Evolutionary conservation across 2,888 invertebrate species (phyloP).

Genomic region (Ditula angustiorana): DNA sequence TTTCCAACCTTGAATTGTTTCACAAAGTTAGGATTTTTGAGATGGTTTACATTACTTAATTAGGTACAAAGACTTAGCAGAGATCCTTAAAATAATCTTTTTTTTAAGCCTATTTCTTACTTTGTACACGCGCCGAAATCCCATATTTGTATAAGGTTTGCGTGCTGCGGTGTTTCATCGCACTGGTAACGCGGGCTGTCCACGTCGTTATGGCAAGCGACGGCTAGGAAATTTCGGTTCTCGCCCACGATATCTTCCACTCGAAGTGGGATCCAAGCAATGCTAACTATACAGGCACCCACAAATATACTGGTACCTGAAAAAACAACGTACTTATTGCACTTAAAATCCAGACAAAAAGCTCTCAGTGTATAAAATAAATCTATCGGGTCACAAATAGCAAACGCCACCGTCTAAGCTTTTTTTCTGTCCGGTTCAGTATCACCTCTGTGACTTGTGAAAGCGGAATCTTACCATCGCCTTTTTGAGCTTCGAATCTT

Average conservation of each 20-base stretch:
- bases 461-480: conserved; percentile 42
- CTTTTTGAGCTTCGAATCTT: conserved; percentile 52
- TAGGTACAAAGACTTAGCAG: too few species aligned
- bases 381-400: too few species aligned
- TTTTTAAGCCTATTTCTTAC: conserved; percentile 51
- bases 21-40: too few species aligned
- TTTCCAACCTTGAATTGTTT: too few species aligned
- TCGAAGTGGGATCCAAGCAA: conserved; percentile 18
- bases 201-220: conserved; percentile 80
- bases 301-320: conserved; percentile 64
- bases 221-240: conserved; percentile 76
- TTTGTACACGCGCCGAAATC: conserved; percentile 78
- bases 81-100: too few species aligned
- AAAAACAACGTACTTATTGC: too few species aligned
- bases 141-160: conserved; percentile 90
- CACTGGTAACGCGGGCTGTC: conserved; percentile 78
- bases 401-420: too few species aligned
- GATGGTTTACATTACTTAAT: too few species aligned
- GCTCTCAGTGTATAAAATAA: too few species aligned
- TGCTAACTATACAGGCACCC: conserved; percentile 76
- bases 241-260: conserved; percentile 2
- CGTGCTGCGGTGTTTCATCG: conserved; percentile 66
- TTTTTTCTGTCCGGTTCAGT: too few species aligned
- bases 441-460: too few species aligned
- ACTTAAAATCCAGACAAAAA: too few species aligned